A percentile compares a stretch with the other conserved stretches of the same genome.
These are phyloP conservation scores for Morone chrysops DNA, from an alignment of 2,113 vertebrate genomes.

Conservation along the genomic window DNA sequence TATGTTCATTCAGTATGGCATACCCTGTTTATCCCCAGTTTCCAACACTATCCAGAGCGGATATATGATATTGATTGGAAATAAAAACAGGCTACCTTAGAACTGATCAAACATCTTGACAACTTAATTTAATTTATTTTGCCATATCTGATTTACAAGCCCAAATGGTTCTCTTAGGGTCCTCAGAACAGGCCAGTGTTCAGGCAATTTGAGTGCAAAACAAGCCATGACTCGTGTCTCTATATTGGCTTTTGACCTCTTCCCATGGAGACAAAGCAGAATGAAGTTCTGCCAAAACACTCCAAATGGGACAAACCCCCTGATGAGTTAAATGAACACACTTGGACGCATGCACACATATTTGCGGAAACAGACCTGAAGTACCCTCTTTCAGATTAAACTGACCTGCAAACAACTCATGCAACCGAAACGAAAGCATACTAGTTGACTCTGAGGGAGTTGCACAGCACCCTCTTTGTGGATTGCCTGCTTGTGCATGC, in stretches of 20 bases:
- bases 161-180: constrained; percentile 13
- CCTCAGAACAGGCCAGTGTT: constrained; percentile 15
- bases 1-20: background rate
- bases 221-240: constrained; percentile 64
- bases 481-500: background rate
- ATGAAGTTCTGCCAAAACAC: constrained; percentile 61
- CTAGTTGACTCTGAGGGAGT: background rate
- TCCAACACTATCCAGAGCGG: background rate
- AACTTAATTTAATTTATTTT: background rate
- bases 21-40: background rate
- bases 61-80: background rate
- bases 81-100: background rate
- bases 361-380: constrained; percentile 51
- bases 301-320: constrained; percentile 67
- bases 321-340: constrained; percentile 51
- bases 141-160: background rate
- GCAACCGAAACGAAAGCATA: constrained; percentile 19
- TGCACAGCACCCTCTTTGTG: constrained; percentile 3
- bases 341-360: constrained; percentile 29
- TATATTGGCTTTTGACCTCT: constrained; percentile 59
- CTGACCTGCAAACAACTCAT: constrained; percentile 27
- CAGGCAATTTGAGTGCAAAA: constrained; percentile 54
- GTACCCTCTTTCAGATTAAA: constrained; percentile 37
- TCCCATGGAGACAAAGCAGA: constrained; percentile 63
- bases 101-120: background rate